Evolutionary conservation across 2,888 invertebrate genomes (phyloP).

Genomic region (Pherbina coryleti): DNA sequence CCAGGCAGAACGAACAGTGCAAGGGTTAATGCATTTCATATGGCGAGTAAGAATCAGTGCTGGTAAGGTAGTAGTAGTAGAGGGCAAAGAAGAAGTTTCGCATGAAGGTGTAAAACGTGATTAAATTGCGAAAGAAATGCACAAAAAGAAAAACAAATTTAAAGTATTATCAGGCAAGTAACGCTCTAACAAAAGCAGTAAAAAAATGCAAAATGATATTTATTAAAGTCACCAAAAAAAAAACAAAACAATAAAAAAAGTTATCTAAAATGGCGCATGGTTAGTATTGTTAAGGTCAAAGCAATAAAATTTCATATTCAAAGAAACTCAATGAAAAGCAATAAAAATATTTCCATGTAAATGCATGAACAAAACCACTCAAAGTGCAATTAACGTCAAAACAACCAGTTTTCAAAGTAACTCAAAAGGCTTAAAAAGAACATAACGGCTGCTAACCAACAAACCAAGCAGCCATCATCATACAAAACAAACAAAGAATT

Average conservation of each 20-base stretch:
- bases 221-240: background rate
- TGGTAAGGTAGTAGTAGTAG: no score
- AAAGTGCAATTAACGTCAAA: slow-evolving; percentile 8
- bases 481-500: background rate
- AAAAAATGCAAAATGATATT: background rate
- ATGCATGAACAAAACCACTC: background rate
- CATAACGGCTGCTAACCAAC: background rate
- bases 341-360: background rate
- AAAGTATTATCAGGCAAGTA: background rate
- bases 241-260: background rate
- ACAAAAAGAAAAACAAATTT: background rate
- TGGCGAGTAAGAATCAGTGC: slow-evolving; percentile 32
- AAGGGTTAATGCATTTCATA: slow-evolving; percentile 23
- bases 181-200: background rate
- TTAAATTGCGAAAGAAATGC: slow-evolving; percentile 11
- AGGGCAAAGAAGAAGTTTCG: slow-evolving; percentile 28
- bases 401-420: background rate
- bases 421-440: background rate
- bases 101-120: slow-evolving; percentile 16
- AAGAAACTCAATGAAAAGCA: background rate
- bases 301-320: background rate
- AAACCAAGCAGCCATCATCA: background rate
- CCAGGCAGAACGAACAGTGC: slow-evolving; percentile 32
- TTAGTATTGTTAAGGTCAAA: background rate
- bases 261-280: background rate